phyloP scores from a whole-genome alignment of 2,888 invertebrate species.

The Drosophila mimetica region DNA sequence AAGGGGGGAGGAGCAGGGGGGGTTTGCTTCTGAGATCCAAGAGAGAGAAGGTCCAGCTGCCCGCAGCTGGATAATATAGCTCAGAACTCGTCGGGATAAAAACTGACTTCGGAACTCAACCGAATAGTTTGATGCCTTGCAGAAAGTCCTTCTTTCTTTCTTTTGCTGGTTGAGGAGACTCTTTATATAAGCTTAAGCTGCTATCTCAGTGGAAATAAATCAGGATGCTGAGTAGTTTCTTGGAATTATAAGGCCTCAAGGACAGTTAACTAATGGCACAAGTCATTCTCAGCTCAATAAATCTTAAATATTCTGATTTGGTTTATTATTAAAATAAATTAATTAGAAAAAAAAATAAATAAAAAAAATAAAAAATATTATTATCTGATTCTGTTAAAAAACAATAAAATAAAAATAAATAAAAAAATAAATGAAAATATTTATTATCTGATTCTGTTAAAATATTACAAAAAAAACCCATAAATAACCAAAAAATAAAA shows the following conservation, averaged over 20 bases:
- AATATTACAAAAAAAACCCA: too few species aligned
- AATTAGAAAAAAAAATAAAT: too few species aligned
- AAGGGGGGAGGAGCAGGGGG: too few species aligned
- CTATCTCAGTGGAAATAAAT: conserved; percentile 21
- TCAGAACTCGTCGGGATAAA: conserved; percentile 10
- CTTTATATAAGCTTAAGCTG: conserved; percentile 9
- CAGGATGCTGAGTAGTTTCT: background rate
- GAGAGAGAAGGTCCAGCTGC: conserved; percentile 48
- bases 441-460: too few species aligned
- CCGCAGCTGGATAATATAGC: conserved; percentile 22
- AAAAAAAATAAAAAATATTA: too few species aligned
- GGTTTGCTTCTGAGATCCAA: background rate
- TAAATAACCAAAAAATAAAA: too few species aligned
- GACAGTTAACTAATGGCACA: conserved; percentile 1
- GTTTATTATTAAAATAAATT: too few species aligned
- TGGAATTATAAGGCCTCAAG: background rate
- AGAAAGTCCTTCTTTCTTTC: conserved; percentile 1
- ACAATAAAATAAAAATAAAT: too few species aligned
- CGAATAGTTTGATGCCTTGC: conserved; percentile 36
- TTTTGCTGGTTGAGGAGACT: too few species aligned
- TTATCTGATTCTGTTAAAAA: too few species aligned
- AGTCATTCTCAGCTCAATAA: background rate
- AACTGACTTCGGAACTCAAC: conserved; percentile 35
- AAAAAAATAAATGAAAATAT: too few species aligned
- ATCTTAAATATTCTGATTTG: conserved; percentile 5